Evolutionary conservation across 37 sponge, comb jelly and placozoan genomes (phyloP).

Genomic region (Spongia lamella): DNA sequence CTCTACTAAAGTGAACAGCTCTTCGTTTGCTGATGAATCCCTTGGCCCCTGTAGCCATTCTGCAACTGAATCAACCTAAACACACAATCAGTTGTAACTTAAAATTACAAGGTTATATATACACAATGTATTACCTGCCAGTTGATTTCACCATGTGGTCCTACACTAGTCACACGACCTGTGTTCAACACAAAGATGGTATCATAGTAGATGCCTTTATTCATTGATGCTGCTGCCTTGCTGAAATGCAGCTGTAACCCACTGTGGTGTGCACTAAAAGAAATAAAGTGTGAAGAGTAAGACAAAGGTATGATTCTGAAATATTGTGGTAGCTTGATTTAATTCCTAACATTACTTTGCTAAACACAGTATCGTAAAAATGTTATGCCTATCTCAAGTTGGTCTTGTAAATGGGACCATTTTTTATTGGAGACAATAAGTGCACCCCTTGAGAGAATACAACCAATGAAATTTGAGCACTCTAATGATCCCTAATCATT

Average conservation of each 20-base stretch:
- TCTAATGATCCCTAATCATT: no score
- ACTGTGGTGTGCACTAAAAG: slow-evolving; percentile 5
- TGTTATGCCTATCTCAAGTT: no score
- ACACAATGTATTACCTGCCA: slow-evolving; percentile 72
- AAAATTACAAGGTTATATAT: background rate
- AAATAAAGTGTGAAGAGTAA: no score
- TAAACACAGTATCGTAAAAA: no score
- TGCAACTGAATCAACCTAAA: slow-evolving; percentile 47
- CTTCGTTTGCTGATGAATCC: slow-evolving; percentile 20
- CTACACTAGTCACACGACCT: slow-evolving; percentile 88
- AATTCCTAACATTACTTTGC: no score
- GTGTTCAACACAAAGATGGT: slow-evolving; percentile 79
- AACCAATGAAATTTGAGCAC: no score
- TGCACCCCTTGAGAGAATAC: no score
- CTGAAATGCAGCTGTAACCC: slow-evolving; percentile 35
- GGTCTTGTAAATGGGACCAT: no score
- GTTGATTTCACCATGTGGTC: slow-evolving; percentile 90
- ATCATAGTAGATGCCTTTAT: slow-evolving; percentile 54
- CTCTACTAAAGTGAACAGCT: no score
- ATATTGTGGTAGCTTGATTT: no score
- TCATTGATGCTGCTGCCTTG: slow-evolving; percentile 27
- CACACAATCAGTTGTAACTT: background rate
- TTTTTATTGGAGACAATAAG: no score
- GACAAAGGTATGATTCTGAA: no score
- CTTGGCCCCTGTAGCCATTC: slow-evolving; percentile 67